These are phyloP conservation scores for Epinotia demarniana DNA, from an alignment of 2,888 invertebrate species.

Conservation along the genomic window DNA sequence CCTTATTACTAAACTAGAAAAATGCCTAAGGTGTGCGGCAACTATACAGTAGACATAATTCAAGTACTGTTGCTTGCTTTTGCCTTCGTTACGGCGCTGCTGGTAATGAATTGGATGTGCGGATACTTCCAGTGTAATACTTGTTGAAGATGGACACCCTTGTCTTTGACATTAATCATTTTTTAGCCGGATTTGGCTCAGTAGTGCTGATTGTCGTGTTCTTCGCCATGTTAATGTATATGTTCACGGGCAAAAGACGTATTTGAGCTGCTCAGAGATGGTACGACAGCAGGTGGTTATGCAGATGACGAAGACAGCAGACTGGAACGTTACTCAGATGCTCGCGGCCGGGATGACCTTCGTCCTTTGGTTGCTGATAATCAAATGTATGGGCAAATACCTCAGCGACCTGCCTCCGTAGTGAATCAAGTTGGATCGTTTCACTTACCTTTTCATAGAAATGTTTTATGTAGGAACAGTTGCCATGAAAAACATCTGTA, in stretches of 20 bases:
- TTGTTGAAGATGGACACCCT: neutral
- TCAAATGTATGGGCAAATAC: neutral
- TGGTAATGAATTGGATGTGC: neutral
- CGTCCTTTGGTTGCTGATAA: neutral
- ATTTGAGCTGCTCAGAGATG: neutral
- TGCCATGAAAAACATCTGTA: too few species aligned
- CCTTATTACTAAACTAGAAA: neutral
- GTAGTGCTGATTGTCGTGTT: neutral
- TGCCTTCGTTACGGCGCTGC: neutral
- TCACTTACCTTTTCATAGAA: neutral
- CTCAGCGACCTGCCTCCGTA: neutral
- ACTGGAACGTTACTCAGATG: neutral
- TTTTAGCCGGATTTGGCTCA: neutral
- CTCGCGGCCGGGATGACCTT: neutral
- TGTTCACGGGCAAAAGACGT: neutral
- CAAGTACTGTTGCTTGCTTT: neutral
- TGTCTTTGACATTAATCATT: neutral
- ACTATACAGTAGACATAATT: neutral
- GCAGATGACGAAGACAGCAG: neutral
- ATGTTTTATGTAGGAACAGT: neutral
- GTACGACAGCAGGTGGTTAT: neutral
- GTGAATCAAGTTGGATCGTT: neutral
- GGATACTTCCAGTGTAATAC: neutral
- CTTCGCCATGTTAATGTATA: neutral
- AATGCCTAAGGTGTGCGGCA: neutral